Base-by-base conservation (phyloP, 2,797 vertebrate genomes). In the Bovichtus diacanthus region DNA sequence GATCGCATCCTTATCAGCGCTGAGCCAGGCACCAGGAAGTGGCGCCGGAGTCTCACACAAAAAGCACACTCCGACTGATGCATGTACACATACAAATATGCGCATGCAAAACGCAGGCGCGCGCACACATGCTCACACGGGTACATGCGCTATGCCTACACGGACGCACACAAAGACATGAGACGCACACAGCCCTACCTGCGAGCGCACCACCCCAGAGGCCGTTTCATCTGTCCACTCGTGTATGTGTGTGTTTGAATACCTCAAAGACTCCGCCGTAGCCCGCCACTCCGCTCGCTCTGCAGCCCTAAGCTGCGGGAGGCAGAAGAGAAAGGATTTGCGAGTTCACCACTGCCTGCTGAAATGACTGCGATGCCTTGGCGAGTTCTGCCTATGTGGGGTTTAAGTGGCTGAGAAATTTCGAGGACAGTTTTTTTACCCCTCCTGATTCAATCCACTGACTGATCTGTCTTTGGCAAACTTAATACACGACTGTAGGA, bases 381-480 rank as follows among this genome's bases (percentile, higher is more conserved):
- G 84, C 70, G 70, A 81, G 69, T 91, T 89, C 78, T 83, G 84
- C 82, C 90, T 80, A 54, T 86, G 89, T 88, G 83, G 90, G 92
- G 92, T 92, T 94, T 93, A 90, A 92, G 89, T 89, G 88, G 84
- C 83, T 84, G 92, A 81, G 77, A 90, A 90, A 92, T n/a, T 84
- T 88, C 51, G 53, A 87, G 79, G 85, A 86, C 85, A 80, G 80
- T 68, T 89, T 58, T 51, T 89, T n/a, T n/a, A n/a, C 64, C 76
- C 80, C 76, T 68, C 76, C 55, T 83, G 84, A 89, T 90, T 93
- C 85, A 91, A 90, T 91, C 88, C 89, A 80, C 82, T 61, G 84
- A 83, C 91, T 87, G 90, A 91, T 93, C 82, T 88, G 83, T 87
- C 88, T 91, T 88, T 88, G 87, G 81, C 74, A 87, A 90, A 90